phyloP scores from a whole-genome alignment of 2,797 vertebrate species.

The Diplodus puntazzo region DNA sequence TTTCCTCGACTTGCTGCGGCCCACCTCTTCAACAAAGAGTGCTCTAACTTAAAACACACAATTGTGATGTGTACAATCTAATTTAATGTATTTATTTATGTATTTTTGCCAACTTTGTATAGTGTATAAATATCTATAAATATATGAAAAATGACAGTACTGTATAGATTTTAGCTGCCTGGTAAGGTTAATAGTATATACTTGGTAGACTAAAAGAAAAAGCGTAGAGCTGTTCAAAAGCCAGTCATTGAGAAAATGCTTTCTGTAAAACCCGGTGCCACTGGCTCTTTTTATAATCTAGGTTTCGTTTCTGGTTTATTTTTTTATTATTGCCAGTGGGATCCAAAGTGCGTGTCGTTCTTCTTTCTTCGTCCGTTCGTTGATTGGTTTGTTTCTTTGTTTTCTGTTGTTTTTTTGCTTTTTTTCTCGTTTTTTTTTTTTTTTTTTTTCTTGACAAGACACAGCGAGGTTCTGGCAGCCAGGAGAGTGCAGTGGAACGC shows the following conservation, averaged over 20 bases:
- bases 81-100: slow-evolving; percentile 87
- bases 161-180: slow-evolving; percentile 92
- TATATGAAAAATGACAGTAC: slow-evolving; percentile 89
- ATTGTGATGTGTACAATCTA: slow-evolving; percentile 88
- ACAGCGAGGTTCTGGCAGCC: slow-evolving; percentile 88
- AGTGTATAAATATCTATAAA: slow-evolving; percentile 91
- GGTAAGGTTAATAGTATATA: slow-evolving; percentile 88
- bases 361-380: slow-evolving; percentile 74
- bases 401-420: slow-evolving; percentile 23
- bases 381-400: slow-evolving; percentile 65
- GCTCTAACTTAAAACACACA: slow-evolving; percentile 85
- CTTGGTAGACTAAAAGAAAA: slow-evolving; percentile 87
- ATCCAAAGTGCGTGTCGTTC: slow-evolving; percentile 79
- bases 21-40: slow-evolving; percentile 81
- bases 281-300: slow-evolving; percentile 82
- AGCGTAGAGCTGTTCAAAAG: slow-evolving; percentile 87
- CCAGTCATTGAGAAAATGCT: slow-evolving; percentile 85
- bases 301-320: slow-evolving; percentile 78
- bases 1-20: slow-evolving; percentile 73
- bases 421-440: neutral
- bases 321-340: slow-evolving; percentile 80
- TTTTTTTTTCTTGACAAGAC: slow-evolving; percentile 70
- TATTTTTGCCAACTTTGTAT: slow-evolving; percentile 91
- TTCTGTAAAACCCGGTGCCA: slow-evolving; percentile 82
- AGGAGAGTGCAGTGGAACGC: slow-evolving; percentile 89